Percentiles rank a stretch among this genome's conserved stretches.
Evolutionary conservation across 2,113 vertebrate genomes (phyloP).

Genomic region (Macquaria australasica): DNA sequence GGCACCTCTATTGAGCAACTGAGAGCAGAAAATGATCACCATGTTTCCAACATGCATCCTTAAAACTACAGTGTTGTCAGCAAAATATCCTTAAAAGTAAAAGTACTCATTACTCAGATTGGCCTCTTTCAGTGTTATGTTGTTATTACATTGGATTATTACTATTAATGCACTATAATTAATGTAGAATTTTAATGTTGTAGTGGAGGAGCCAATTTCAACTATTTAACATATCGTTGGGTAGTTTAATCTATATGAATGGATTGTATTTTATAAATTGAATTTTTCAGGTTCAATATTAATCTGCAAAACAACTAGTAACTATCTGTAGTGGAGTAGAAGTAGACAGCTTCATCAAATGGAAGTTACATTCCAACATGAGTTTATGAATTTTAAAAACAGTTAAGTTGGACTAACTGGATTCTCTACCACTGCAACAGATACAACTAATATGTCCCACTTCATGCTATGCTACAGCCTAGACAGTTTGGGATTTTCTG

Average conservation of each 20-base stretch:
- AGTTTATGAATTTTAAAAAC: background rate
- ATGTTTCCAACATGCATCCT: background rate
- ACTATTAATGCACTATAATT: background rate
- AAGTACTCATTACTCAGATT: background rate
- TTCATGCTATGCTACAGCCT: background rate
- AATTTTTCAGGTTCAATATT: background rate
- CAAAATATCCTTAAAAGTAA: too few species aligned
- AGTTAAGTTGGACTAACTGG: background rate
- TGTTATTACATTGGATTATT: background rate
- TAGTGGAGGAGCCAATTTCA: background rate
- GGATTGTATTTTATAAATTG: background rate
- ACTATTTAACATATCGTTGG: background rate
- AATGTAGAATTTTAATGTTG: background rate
- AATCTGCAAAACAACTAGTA: background rate
- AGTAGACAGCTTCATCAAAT: background rate
- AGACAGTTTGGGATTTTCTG: too few species aligned
- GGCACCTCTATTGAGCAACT: background rate
- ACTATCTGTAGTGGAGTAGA: background rate
- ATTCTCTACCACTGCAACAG: background rate
- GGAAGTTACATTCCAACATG: background rate
- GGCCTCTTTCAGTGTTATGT: background rate
- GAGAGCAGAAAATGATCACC: background rate
- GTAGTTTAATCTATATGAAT: background rate
- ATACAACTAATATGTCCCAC: background rate
- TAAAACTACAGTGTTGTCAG: background rate